Conservation (phyloP, 2,888 invertebrate species). For the Dynastes maya region DNA sequence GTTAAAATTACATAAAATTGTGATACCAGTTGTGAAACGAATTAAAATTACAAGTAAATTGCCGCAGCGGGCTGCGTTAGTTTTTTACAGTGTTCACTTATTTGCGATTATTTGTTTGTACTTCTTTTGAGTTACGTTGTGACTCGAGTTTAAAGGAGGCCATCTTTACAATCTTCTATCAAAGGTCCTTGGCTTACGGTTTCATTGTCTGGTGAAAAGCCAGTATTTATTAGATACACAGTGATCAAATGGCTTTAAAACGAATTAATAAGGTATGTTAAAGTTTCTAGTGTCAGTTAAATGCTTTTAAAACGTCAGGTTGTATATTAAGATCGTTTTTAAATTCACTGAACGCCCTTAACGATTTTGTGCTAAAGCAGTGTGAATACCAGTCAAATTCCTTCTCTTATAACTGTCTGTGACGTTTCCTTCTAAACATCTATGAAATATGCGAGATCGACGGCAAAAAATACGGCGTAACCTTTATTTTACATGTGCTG, state of each 20-base stretch:
- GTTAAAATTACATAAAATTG: conserved; percentile 48
- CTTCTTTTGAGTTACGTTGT: conserved; percentile 78
- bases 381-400: conserved; percentile 79
- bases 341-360: conserved; percentile 72
- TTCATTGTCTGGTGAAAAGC: conserved; percentile 87
- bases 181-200: conserved; percentile 88
- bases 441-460: neutral
- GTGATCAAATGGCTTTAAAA: conserved; percentile 93
- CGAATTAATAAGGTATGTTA: conserved; percentile 95
- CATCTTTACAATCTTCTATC: conserved; percentile 90
- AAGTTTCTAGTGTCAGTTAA: conserved; percentile 62
- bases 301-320: conserved; percentile 56
- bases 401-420: conserved; percentile 68
- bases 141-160: conserved; percentile 85
- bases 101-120: conserved; percentile 56
- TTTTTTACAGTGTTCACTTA: conserved; percentile 54
- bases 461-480: conserved; percentile 17
- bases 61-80: conserved; percentile 54
- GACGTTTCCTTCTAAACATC: conserved; percentile 48
- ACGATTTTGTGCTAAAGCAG: conserved; percentile 77
- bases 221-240: conserved; percentile 82
- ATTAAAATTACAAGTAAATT: conserved; percentile 51
- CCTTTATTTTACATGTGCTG: conserved; percentile 42
- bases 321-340: conserved; percentile 58
- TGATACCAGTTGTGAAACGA: conserved; percentile 57